Evolutionary conservation across 2,797 vertebrate genomes (phyloP).

Genomic region (Geotrypetes seraphini): DNA sequence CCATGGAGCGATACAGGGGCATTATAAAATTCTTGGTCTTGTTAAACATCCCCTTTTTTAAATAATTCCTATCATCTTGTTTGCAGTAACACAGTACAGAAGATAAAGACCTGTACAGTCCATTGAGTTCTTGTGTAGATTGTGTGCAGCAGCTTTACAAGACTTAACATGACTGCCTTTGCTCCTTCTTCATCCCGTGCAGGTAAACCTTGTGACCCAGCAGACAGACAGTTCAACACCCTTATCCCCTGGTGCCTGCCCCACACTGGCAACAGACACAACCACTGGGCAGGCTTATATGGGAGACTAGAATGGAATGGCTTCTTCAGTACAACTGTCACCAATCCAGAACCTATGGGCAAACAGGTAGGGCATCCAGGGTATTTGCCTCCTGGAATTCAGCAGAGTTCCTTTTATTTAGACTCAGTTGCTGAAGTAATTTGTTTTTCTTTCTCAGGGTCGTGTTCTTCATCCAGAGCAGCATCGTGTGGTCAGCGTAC

Average conservation of each 20-base stretch:
- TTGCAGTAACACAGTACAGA: no score
- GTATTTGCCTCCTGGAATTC: no score
- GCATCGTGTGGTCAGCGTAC: constrained; percentile 89
- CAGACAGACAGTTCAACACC: constrained; percentile 86
- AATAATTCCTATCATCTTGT: no score
- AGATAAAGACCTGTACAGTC: no score
- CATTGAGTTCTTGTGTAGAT: not conserved
- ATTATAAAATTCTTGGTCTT: no score
- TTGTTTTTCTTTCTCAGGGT: constrained; percentile 55
- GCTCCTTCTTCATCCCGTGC: not conserved
- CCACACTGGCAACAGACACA: constrained; percentile 94
- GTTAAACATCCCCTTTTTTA: no score
- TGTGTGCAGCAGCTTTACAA: not conserved
- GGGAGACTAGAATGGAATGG: constrained; percentile 92
- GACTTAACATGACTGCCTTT: not conserved
- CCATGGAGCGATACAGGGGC: no score
- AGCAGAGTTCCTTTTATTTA: no score
- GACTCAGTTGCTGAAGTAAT: no score
- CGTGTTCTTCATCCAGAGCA: constrained; percentile 90
- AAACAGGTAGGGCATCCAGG: constrained; percentile 89
- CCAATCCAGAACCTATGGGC: constrained; percentile 95
- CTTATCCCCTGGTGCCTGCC: constrained; percentile 94
- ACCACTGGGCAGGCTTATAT: constrained; percentile 94
- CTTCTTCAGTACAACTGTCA: constrained; percentile 96
- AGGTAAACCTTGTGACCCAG: constrained; percentile 78